These are phyloP conservation scores for Ephestia elutella DNA, from an alignment of 1,140 invertebrate genomes.

Conservation along the genomic window DNA sequence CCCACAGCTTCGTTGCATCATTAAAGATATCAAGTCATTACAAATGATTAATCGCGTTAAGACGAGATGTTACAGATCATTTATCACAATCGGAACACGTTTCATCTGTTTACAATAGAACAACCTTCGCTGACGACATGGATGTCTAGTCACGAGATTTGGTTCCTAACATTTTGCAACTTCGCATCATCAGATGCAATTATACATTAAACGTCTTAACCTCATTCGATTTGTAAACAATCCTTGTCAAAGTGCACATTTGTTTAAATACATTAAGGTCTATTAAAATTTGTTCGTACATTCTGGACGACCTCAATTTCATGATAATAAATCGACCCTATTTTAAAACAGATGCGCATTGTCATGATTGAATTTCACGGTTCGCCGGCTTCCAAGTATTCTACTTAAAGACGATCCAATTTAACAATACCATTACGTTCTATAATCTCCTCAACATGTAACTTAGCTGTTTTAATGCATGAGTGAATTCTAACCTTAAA, in stretches of 20 bases:
- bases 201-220: slow-evolving; percentile 13
- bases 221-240: slow-evolving; percentile 15
- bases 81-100: slow-evolving; percentile 10
- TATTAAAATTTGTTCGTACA: background rate
- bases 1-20: background rate
- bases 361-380: slow-evolving; percentile 1
- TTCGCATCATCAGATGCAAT: slow-evolving; percentile 9
- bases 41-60: background rate
- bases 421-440: slow-evolving; percentile 11
- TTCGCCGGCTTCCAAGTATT: background rate
- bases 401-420: background rate
- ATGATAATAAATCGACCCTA: slow-evolving; percentile 28
- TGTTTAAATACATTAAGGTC: background rate
- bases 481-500: slow-evolving; percentile 46
- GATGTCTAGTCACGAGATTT: slow-evolving; percentile 13
- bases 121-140: slow-evolving; percentile 14
- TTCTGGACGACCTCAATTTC: slow-evolving; percentile 22
- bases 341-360: slow-evolving; percentile 24
- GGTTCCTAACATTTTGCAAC: slow-evolving; percentile 14
- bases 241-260: slow-evolving; percentile 10
- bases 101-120: slow-evolving; percentile 9
- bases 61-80: background rate
- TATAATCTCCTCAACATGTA: background rate
- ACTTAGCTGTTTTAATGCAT: slow-evolving; percentile 24
- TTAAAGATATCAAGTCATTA: background rate